Conservation (phyloP, 2,113 vertebrate genomes). For the Oxygymnocypris stewartii region DNA sequence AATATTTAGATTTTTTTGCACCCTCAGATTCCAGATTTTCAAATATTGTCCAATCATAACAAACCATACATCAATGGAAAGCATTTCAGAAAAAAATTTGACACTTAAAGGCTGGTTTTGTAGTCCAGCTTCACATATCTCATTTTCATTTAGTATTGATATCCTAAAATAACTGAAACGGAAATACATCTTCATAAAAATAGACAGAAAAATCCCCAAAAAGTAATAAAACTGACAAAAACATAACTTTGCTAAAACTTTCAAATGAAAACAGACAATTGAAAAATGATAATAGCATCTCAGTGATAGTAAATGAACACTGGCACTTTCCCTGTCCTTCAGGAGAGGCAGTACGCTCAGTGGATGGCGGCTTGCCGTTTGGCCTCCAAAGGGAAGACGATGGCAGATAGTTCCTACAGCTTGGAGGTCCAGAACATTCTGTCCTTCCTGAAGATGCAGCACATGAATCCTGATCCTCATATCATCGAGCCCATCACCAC, state of each 20-base stretch:
- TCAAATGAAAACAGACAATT: not conserved
- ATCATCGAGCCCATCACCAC: constrained; percentile 91
- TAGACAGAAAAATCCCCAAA: not conserved
- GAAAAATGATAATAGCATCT: not conserved
- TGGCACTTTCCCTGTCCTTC: not conserved
- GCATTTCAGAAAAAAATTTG: no score
- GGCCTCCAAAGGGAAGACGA: constrained; percentile 98
- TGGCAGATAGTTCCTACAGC: constrained; percentile 98
- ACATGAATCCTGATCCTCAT: constrained; percentile 95
- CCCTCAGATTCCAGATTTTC: no score
- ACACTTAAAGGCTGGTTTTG: not conserved
- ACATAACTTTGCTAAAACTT: not conserved
- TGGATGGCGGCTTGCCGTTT: constrained; percentile 99
- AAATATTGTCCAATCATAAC: no score
- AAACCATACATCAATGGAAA: no score
- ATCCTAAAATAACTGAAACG: no score
- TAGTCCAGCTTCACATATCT: not conserved
- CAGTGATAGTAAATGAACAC: not conserved
- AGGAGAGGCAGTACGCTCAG: constrained; percentile 97
- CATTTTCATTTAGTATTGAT: not conserved
- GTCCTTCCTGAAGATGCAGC: constrained; percentile 99
- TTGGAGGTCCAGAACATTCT: constrained; percentile 98
- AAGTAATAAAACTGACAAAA: not conserved
- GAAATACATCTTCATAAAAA: not conserved
- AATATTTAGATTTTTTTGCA: no score